Evolutionary conservation across 2,888 invertebrate genomes (phyloP).

Genomic region (Drosophila kambysellisi): DNA sequence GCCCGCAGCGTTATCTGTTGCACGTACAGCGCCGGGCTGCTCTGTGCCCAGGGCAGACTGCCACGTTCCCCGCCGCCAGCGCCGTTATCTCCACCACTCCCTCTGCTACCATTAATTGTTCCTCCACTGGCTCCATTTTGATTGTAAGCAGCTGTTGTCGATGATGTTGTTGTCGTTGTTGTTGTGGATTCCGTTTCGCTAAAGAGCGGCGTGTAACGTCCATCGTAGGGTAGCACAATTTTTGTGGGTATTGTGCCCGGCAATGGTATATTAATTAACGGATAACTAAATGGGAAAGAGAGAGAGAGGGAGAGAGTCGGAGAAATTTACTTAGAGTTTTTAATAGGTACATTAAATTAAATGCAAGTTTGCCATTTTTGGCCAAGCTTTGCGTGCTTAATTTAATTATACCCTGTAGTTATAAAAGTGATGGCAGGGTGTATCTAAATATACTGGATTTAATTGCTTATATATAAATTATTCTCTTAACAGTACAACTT

Average conservation of each 20-base stretch:
- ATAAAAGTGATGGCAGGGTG: background rate
- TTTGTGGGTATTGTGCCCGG: slow-evolving; percentile 95
- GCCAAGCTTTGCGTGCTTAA: slow-evolving; percentile 7
- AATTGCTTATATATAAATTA: background rate
- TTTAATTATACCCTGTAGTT: slow-evolving; percentile 4
- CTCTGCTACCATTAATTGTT: slow-evolving; percentile 39
- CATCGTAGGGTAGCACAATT: slow-evolving; percentile 87
- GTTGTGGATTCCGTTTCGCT: slow-evolving; percentile 41
- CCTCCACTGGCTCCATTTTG: slow-evolving; percentile 40
- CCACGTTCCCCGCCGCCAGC: slow-evolving; percentile 25
- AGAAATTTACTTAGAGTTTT: slow-evolving; percentile 4
- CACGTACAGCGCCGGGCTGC: slow-evolving; percentile 88
- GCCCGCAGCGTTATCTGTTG: slow-evolving; percentile 91
- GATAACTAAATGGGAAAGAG: slow-evolving; percentile 88
- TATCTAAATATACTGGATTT: background rate
- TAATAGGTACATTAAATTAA: slow-evolving; percentile 19
- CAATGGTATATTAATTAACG: slow-evolving; percentile 93
- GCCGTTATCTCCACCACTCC: slow-evolving; percentile 12
- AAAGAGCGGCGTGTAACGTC: slow-evolving; percentile 77
- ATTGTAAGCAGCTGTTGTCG: slow-evolving; percentile 28
- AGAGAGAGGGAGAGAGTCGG: background rate
- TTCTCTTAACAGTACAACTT: background rate
- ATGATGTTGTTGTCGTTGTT: slow-evolving; percentile 9
- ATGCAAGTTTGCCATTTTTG: slow-evolving; percentile 13
- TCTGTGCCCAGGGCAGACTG: slow-evolving; percentile 87